Conservation (phyloP, 2,888 invertebrate species). For the Hydroisotoma schaefferi region DNA sequence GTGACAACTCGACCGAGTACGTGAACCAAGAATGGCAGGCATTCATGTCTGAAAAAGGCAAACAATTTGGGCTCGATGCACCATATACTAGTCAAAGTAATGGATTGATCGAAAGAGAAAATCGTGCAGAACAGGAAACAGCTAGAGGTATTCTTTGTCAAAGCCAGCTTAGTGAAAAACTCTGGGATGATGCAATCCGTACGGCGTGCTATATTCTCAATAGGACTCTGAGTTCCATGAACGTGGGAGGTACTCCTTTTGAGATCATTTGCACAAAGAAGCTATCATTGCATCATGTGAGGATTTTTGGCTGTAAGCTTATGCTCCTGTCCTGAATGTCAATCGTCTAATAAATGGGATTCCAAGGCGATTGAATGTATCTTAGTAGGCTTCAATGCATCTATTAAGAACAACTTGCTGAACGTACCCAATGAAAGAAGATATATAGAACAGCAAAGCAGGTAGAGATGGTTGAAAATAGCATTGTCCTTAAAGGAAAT, state of each 20-base stretch:
- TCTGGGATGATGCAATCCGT: slow-evolving; percentile 52
- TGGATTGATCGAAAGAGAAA: slow-evolving; percentile 28
- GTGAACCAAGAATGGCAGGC: background rate
- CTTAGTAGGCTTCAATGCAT: slow-evolving; percentile 38
- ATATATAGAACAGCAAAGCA: slow-evolving; percentile 44
- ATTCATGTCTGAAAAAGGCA: slow-evolving; percentile 18
- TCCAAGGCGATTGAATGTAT: background rate
- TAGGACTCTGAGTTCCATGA: slow-evolving; percentile 34
- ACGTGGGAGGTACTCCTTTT: slow-evolving; percentile 33
- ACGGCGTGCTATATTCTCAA: slow-evolving; percentile 51
- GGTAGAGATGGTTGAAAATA: slow-evolving; percentile 43
- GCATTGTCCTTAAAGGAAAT: too few species aligned
- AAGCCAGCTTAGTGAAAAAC: slow-evolving; percentile 43
- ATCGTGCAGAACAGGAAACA: slow-evolving; percentile 17
- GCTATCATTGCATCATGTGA: slow-evolving; percentile 42
- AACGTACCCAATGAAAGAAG: slow-evolving; percentile 29
- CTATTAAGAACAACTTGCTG: slow-evolving; percentile 43
- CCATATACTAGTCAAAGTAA: slow-evolving; percentile 12
- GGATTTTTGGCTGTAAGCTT: slow-evolving; percentile 45
- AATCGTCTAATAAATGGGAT: background rate
- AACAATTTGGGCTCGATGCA: slow-evolving; percentile 15
- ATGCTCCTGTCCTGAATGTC: slow-evolving; percentile 18
- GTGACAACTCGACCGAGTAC: slow-evolving; percentile 26
- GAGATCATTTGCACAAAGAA: slow-evolving; percentile 46
- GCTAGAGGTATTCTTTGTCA: slow-evolving; percentile 50